phyloP scores from a whole-genome alignment of 1,140 invertebrate species.

The Drosophila biarmipes region DNA sequence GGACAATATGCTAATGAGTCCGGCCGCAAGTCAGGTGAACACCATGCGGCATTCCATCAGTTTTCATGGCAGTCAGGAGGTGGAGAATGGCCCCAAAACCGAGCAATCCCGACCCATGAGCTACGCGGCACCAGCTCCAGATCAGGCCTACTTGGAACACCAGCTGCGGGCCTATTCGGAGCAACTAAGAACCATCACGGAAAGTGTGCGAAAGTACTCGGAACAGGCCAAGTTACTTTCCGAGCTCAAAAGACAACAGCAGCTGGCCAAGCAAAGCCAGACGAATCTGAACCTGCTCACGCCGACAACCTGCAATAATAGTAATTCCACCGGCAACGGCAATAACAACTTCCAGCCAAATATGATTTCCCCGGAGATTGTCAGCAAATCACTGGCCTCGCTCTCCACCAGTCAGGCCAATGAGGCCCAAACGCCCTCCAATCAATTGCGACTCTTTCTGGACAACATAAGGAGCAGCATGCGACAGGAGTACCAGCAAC shows the following conservation, averaged over 20 bases:
- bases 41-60: constrained; percentile 79
- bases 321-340: constrained; percentile 10
- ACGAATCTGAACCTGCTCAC: constrained; percentile 65
- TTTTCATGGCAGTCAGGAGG: constrained; percentile 67
- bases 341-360: constrained; percentile 72
- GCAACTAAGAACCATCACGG: constrained; percentile 81
- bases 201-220: constrained; percentile 83
- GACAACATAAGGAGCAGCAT: constrained; percentile 83
- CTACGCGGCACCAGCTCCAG: constrained; percentile 73
- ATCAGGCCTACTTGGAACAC: constrained; percentile 82
- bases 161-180: constrained; percentile 82
- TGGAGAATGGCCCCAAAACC: constrained; percentile 18
- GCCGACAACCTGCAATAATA: constrained; percentile 39
- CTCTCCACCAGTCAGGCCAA: constrained; percentile 49
- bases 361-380: constrained; percentile 82
- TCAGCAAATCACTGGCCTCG: constrained; percentile 78
- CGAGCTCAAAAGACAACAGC: constrained; percentile 81
- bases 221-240: constrained; percentile 83
- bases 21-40: constrained; percentile 29
- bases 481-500: constrained; percentile 79
- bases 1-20: constrained; percentile 58
- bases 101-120: constrained; percentile 69
- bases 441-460: constrained; percentile 77
- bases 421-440: constrained; percentile 78
- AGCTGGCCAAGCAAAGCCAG: constrained; percentile 71